Conservation (phyloP, 2,888 invertebrate genomes). For the Eustalomyia histrio region DNA sequence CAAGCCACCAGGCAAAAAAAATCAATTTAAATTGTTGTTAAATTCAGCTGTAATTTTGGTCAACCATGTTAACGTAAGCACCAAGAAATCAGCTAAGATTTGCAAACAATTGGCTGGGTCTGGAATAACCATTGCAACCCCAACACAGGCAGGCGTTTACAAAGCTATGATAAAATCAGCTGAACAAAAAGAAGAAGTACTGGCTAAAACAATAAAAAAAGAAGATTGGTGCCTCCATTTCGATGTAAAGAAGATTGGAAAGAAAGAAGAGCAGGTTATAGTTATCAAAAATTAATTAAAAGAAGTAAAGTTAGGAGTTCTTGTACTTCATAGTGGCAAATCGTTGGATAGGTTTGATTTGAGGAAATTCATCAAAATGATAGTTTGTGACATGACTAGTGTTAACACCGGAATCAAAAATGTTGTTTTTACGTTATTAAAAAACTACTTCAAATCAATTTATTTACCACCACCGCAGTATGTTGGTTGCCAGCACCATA, state of each 20-base stretch:
- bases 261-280: not conserved
- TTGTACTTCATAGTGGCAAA: conserved; percentile 5
- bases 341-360: not conserved
- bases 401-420: too few relatives aligned
- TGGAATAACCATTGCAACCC: not conserved
- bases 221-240: conserved; percentile 1
- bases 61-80: not conserved
- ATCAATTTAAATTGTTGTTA: not conserved
- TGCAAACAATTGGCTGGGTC: too few relatives aligned
- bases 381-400: too few relatives aligned
- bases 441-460: too few relatives aligned
- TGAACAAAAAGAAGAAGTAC: not conserved
- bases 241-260: conserved; percentile 2
- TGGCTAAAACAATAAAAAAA: not conserved
- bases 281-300: too few relatives aligned
- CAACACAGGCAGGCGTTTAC: conserved; percentile 7
- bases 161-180: conserved; percentile 6
- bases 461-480: too few relatives aligned
- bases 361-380: conserved; percentile 5
- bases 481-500: not conserved
- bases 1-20: not conserved
- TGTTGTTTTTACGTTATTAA: too few relatives aligned
- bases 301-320: conserved; percentile 1
- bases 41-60: conserved; percentile 2
- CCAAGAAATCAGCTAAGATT: not conserved